Conservation (phyloP, 2,797 vertebrate species). For the Zenarchopterus dispar region DNA sequence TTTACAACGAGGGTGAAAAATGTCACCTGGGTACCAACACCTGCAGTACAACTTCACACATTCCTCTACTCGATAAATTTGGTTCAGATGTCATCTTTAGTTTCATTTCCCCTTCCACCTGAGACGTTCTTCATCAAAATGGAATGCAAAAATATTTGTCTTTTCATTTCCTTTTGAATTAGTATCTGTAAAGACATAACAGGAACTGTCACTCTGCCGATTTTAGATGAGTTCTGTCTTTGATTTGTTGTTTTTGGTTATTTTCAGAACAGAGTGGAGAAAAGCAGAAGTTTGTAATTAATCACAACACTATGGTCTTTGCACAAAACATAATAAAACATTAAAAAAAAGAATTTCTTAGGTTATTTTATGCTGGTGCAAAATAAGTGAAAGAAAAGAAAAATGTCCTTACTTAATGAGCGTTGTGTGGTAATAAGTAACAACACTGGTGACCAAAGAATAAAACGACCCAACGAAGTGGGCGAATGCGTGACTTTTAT, state of each 20-base stretch:
- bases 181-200: neutral
- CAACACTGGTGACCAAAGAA: neutral
- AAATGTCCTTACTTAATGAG: neutral
- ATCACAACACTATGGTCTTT: neutral
- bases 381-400: neutral
- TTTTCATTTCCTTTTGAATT: neutral
- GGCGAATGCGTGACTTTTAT: neutral
- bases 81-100: too few species aligned
- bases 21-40: too few species aligned
- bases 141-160: conserved; percentile 13
- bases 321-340: neutral
- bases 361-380: neutral
- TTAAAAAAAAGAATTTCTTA: neutral
- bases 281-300: conserved; percentile 5
- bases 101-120: conserved; percentile 15
- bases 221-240: neutral
- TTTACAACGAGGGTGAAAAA: too few species aligned
- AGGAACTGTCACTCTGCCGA: neutral
- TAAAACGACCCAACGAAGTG: neutral
- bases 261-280: neutral
- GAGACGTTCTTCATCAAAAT: neutral
- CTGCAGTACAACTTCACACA: too few species aligned
- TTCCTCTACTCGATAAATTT: too few species aligned
- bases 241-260: neutral
- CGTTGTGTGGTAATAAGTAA: neutral